These are phyloP conservation scores for Pygoscelis adeliae DNA, from an alignment of 2,113 vertebrate genomes.

Conservation along the genomic window DNA sequence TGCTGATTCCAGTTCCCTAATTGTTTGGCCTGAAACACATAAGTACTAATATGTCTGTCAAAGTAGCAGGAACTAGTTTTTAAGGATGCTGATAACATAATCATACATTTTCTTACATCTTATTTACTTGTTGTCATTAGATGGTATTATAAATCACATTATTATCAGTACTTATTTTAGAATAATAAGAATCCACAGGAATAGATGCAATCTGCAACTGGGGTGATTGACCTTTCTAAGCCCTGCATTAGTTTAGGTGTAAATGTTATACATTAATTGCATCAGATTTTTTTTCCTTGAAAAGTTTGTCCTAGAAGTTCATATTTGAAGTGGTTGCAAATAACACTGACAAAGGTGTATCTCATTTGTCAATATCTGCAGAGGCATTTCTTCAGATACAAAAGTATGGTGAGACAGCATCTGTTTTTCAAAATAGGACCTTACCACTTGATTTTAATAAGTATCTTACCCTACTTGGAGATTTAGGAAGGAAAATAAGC, in stretches of 20 bases:
- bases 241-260: neutral
- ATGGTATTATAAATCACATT: neutral
- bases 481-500: neutral
- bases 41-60: neutral
- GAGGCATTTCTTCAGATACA: neutral
- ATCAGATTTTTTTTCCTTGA: neutral
- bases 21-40: neutral
- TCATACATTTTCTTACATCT: neutral
- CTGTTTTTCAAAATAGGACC: neutral
- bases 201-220: accelerated
- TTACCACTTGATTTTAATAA: neutral
- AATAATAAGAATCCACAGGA: neutral
- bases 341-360: neutral
- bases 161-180: neutral
- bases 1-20: neutral
- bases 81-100: neutral
- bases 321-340: neutral
- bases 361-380: neutral
- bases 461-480: neutral
- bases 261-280: neutral
- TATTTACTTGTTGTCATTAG: neutral
- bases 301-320: neutral
- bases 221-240: neutral
- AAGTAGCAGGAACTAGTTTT: neutral
- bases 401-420: neutral